Base-by-base conservation (phyloP, 2,113 vertebrate genomes). In the Neofelis nebulosa region DNA sequence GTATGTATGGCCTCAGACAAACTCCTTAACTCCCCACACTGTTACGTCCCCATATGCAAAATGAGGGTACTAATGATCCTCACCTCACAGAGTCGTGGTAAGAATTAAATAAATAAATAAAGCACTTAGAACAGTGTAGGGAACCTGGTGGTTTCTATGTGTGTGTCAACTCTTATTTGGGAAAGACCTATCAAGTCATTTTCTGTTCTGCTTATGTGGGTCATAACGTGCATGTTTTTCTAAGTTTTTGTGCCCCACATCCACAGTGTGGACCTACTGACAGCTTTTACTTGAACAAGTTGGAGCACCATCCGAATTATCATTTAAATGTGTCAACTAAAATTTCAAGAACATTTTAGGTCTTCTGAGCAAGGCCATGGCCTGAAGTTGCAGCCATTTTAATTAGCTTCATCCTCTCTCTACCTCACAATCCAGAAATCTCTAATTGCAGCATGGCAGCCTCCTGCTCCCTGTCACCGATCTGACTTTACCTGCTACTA, bases 381-480 rank as follows among this genome's bases (percentile, higher is more conserved):
- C 98, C 98, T 91, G 41, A 91, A 95, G 97, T 57, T 91, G 25
- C 79, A 98, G 94, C 93, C 83, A 50, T 98, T 98, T 99, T 98
- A 98, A 98, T 99, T 98, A 98, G 97, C 97, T 98, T 97, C 96
- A 95, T 97, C 96, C 97, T 98, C 98, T 98, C 98, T 98, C 98
- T 98, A 98, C 98, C 98, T 96, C 83, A 41, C 89, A 4, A 63
- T 97, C 97, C 98, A 98, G 96, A 97, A 98, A 97, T 98, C 98
- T 98, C 92, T 98, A 98, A 98, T 98, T 98, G 97, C 10, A 91
- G 93, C 38, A 41, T 93, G 55, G 89, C 81, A 96, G 98, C 97
- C 97, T 98, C 98, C 98, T 98, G 96, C 98, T 98, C 97, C 80
- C 89, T 89, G 73, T 96, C 98, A 98, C 82, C 50, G 95, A 98